These are phyloP conservation scores for Danio jaintianensis DNA, from an alignment of 2,797 vertebrate species.

Conservation along the genomic window DNA sequence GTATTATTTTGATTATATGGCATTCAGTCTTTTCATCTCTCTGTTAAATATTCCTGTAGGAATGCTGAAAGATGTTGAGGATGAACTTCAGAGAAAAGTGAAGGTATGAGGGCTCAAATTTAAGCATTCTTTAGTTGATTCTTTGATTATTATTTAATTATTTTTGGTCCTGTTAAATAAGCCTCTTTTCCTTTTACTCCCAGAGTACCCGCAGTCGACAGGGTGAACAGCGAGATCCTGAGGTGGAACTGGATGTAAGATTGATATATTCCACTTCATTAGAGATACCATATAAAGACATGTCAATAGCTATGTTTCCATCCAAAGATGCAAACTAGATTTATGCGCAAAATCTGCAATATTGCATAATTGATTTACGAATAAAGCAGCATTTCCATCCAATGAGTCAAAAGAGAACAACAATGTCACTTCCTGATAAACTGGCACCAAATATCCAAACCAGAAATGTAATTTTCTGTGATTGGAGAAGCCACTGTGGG, in stretches of 20 bases:
- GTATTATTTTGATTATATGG: too few species aligned
- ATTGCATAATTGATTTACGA: too few species aligned
- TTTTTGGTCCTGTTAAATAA: not conserved
- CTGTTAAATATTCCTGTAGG: slow-evolving; percentile 73
- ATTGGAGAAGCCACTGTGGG: too few species aligned
- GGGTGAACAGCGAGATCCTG: slow-evolving; percentile 95
- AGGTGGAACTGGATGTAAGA: slow-evolving; percentile 94
- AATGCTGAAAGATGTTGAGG: slow-evolving; percentile 99
- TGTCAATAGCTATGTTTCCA: too few species aligned
- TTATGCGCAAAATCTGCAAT: too few species aligned
- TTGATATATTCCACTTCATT: slow-evolving; percentile 16
- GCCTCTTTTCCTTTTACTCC: not conserved
- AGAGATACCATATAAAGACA: too few species aligned
- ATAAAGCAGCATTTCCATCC: too few species aligned
- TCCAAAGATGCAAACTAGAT: too few species aligned
- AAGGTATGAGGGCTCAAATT: slow-evolving; percentile 82
- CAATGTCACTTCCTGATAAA: too few species aligned
- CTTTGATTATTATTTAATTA: not conserved
- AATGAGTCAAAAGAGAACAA: too few species aligned
- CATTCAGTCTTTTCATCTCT: not conserved
- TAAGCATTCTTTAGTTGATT: not conserved
- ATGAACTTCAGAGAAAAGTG: slow-evolving; percentile 96
- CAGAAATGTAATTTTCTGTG: too few species aligned
- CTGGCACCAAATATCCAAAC: too few species aligned
- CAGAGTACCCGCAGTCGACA: slow-evolving; percentile 97